Percentiles rank a stretch among this genome's conserved stretches.
phyloP scores from a whole-genome alignment of 1,140 invertebrate species.

The Drosophila biarmipes region DNA sequence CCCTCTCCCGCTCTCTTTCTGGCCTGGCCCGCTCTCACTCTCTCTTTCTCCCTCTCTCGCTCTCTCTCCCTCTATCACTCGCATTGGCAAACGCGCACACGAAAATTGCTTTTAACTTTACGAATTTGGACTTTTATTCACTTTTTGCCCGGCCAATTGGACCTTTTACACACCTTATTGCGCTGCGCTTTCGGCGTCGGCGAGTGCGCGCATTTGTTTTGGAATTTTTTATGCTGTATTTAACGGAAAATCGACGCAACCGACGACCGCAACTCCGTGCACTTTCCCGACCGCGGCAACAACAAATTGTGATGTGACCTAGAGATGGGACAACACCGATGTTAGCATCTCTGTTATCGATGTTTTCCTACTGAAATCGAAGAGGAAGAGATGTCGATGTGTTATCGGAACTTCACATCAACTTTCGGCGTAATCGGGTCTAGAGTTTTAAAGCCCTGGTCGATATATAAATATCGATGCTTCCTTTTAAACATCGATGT shows the following conservation, averaged over 20 bases:
- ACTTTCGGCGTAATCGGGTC: too few relatives aligned
- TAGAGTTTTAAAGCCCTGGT: too few relatives aligned
- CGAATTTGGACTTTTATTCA: slow-evolving; percentile 10
- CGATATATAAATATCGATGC: too few relatives aligned
- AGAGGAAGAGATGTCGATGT: too few relatives aligned
- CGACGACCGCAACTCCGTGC: slow-evolving; percentile 20
- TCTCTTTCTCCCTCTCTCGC: slow-evolving; percentile 34
- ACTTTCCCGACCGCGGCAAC: slow-evolving; percentile 34
- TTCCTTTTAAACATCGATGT: too few relatives aligned
- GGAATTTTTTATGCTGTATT: slow-evolving; percentile 32
- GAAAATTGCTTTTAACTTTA: slow-evolving; percentile 29
- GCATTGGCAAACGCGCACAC: slow-evolving; percentile 32
- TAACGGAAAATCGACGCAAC: slow-evolving; percentile 10
- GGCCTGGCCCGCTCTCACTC: slow-evolving; percentile 13
- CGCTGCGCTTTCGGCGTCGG: slow-evolving; percentile 2
- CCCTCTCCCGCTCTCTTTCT: slow-evolving; percentile 42
- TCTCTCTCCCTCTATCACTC: slow-evolving; percentile 26
- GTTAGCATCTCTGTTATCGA: not conserved
- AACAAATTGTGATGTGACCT: slow-evolving; percentile 14
- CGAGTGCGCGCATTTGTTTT: slow-evolving; percentile 28
- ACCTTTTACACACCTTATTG: slow-evolving; percentile 33
- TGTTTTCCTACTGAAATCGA: too few relatives aligned
- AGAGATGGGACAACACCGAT: not conserved
- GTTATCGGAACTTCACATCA: too few relatives aligned
- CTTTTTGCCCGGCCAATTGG: slow-evolving; percentile 10